A percentile compares a stretch with the other conserved stretches of the same genome.
Conservation (phyloP, 2,888 invertebrate genomes). For the Nemotelus nigrinus region DNA sequence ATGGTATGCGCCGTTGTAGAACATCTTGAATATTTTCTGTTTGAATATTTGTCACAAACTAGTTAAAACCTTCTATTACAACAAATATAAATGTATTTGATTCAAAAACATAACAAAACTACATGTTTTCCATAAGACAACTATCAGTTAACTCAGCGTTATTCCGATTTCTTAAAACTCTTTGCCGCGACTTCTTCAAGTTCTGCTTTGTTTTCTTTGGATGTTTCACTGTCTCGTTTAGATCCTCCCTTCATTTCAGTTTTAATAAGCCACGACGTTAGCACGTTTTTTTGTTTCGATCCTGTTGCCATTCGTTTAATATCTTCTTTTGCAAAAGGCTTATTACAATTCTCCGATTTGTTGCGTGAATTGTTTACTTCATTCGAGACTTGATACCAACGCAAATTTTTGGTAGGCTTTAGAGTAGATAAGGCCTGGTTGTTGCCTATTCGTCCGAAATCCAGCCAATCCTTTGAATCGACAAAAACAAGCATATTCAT, state of each 20-base stretch:
- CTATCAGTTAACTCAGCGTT: background rate
- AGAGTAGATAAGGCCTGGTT: conserved; percentile 66
- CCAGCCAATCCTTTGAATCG: conserved; percentile 72
- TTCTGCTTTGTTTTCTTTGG: background rate
- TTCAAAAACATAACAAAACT: too few species aligned
- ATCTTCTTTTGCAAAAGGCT: conserved; percentile 59
- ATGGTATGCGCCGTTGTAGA: too few species aligned
- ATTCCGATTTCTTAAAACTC: background rate
- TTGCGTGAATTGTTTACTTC: conserved; percentile 78
- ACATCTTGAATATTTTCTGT: too few species aligned
- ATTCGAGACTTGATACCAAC: conserved; percentile 77
- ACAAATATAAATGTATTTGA: too few species aligned
- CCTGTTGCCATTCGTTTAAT: conserved; percentile 42
- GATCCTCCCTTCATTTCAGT: background rate
- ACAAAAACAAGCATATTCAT: conserved; percentile 17
- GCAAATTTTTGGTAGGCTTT: conserved; percentile 67
- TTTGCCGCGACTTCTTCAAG: background rate
- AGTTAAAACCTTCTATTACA: too few species aligned
- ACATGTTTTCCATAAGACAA: too few species aligned
- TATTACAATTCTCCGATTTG: conserved; percentile 71
- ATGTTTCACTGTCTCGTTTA: background rate
- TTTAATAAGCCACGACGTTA: conserved; percentile 58
- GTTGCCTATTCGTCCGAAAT: conserved; percentile 68
- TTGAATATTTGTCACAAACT: too few species aligned
- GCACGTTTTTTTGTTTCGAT: conserved; percentile 56